These are phyloP conservation scores for Thinocorus orbignyianus DNA, from an alignment of 2,113 vertebrate species.

Conservation along the genomic window DNA sequence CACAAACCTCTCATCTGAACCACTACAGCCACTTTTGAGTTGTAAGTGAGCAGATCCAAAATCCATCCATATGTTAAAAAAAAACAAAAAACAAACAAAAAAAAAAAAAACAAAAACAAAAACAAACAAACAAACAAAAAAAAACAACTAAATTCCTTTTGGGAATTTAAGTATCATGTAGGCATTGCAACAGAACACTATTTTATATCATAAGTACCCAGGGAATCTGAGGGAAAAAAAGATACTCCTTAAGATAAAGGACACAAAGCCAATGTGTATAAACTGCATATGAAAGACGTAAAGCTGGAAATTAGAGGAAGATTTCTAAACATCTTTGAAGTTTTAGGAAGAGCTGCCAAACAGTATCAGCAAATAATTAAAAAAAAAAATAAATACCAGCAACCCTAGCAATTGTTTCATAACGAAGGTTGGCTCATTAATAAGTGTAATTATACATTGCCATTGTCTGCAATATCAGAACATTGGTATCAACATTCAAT, in stretches of 20 bases:
- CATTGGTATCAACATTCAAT: neutral
- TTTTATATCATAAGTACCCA: neutral
- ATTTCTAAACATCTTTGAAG: neutral
- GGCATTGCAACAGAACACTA: neutral
- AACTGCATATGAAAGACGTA: neutral
- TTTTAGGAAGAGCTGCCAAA: neutral
- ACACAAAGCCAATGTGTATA: neutral
- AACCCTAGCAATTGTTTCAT: neutral
- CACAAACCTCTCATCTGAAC: neutral
- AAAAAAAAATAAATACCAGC: too few species aligned
- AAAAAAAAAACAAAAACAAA: too few species aligned
- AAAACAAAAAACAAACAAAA: too few species aligned
- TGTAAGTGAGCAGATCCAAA: neutral
- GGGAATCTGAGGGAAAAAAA: neutral
- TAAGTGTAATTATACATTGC: neutral
- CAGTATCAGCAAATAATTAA: neutral
- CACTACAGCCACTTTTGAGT: neutral
- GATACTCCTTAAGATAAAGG: neutral
- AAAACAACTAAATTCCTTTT: neutral
- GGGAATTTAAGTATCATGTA: fast-evolving
- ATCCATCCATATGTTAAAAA: neutral
- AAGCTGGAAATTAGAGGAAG: neutral
- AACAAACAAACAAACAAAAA: too few species aligned
- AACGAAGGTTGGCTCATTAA: neutral
- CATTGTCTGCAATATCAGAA: neutral